phyloP scores from a whole-genome alignment of 2,888 invertebrate species.

The Drosophila mimetica region DNA sequence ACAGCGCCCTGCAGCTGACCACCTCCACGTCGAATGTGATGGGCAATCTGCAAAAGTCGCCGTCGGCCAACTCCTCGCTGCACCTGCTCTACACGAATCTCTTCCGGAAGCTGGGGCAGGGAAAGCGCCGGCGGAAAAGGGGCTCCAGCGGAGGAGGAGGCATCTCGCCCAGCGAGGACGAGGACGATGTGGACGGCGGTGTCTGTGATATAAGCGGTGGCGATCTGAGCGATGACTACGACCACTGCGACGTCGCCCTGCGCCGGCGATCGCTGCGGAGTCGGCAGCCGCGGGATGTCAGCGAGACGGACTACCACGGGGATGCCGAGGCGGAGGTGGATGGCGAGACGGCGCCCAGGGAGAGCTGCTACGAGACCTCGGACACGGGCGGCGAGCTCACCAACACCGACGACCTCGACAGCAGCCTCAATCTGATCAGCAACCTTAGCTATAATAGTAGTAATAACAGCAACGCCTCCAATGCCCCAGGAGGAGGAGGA shows the following conservation, averaged over 20 bases:
- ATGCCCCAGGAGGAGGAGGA: conserved; percentile 70
- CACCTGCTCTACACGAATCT: conserved; percentile 81
- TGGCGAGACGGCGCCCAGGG: conserved; percentile 66
- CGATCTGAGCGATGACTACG: conserved; percentile 82
- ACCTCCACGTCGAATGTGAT: conserved; percentile 52
- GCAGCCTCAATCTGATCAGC: conserved; percentile 83
- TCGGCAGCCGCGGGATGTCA: conserved; percentile 64
- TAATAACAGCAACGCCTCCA: conserved; percentile 83
- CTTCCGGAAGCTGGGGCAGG: conserved; percentile 73
- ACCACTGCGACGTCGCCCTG: conserved; percentile 74
- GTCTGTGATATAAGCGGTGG: conserved; percentile 82
- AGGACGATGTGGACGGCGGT: conserved; percentile 74
- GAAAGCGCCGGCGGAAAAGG: conserved; percentile 60
- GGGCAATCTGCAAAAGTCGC: conserved; percentile 71
- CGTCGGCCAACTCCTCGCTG: conserved; percentile 76
- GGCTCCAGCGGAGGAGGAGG: conserved; percentile 44
- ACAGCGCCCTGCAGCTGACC: conserved; percentile 69
- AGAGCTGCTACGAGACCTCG: conserved; percentile 83
- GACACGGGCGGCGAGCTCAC: conserved; percentile 83
- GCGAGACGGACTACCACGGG: conserved; percentile 81
- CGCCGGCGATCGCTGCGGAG: conserved; percentile 53
- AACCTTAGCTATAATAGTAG: conserved; percentile 84
- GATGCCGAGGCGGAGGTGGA: conserved; percentile 67
- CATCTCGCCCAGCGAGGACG: conserved; percentile 77
- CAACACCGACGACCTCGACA: conserved; percentile 82